Evolutionary conservation across 2,888 invertebrate genomes (phyloP).

Genomic region (Mesochorus sp.): DNA sequence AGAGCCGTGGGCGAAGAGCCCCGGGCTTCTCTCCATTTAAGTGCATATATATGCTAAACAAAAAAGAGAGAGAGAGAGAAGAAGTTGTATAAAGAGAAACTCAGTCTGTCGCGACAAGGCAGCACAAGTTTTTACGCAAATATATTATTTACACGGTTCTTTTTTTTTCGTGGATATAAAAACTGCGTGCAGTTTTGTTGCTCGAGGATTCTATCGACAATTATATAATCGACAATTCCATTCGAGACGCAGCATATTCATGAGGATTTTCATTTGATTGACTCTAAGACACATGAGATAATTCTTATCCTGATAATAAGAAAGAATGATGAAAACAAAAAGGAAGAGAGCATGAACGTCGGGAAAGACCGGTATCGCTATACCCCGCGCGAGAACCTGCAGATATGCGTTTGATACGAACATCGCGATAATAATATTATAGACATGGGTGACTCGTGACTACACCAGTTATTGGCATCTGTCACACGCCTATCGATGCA

Average conservation of each 20-base stretch:
- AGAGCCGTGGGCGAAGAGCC: not conserved
- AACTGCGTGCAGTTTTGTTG: not conserved
- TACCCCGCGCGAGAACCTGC: not conserved
- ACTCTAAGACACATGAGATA: not conserved
- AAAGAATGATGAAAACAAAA: not conserved
- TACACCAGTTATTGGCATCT: too few species aligned
- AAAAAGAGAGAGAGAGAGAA: too few species aligned
- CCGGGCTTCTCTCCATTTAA: not conserved
- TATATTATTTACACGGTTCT: not conserved
- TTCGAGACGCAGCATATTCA: not conserved
- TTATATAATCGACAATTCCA: not conserved
- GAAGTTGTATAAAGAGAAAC: constrained; percentile 35
- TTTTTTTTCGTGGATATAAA: constrained; percentile 2
- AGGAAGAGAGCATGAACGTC: not conserved
- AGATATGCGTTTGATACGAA: not conserved
- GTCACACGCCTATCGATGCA: too few species aligned
- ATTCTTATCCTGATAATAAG: not conserved
- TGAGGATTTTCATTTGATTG: not conserved
- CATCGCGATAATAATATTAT: too few species aligned
- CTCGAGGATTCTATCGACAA: not conserved
- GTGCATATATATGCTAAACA: not conserved
- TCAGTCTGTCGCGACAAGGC: constrained; percentile 7
- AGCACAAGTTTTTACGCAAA: too few species aligned
- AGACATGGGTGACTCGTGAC: too few species aligned
- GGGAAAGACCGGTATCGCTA: constrained; percentile 7